Evolutionary conservation across 1,140 invertebrate species (phyloP), one percentile per base, ranked within the genome.

Genomic region (Dermatophagoides farinae): DNA sequence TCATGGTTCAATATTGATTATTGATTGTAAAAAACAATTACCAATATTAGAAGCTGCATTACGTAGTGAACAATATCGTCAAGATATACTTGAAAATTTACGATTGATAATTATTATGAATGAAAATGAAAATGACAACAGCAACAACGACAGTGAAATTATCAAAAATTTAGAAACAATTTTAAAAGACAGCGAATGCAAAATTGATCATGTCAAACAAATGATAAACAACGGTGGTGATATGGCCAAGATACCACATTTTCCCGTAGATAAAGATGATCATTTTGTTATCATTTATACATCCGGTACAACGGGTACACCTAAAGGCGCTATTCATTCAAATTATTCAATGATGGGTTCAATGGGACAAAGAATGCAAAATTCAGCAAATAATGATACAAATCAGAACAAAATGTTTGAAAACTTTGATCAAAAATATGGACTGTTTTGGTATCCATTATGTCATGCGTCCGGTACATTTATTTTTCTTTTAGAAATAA

Each of bases 261-360:
- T 53, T 53, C 1, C 51, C n/a, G 11, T 53, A 2, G n/a, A 53
- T 20, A 23, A 55, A 23, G 25, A 39, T 12, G 53, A 55, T 23
- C 53, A 55, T 44, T 39, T 20, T 31, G 2, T 55, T 14, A 55
- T 55, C 12, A 14, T 37, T 12, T 58, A 58, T 23, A 75, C 73
- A 68, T 72, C 70, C 59, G 74, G 74, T 18, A 75, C 74, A 1
- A 75, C 74, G 54, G 74, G 74, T 39, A 69, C 70, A 63, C 73
- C 74, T 6, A 76, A 76, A 64, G 74, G 72, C 46, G 74, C 73
- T 10, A 76, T 76, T 72, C 65, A 75, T 14, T 71, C 69, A 63
- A 74, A 76, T 44, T 31, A 14, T 12, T 55, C 53, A 18, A 25
- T 39, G 2, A 2, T 55, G 11, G 5, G 6, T 23, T 31, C 31